These are phyloP conservation scores for Actinia tenebrosa DNA, from an alignment of 64 coral and sea anemone genomes.

Conservation along the genomic window DNA sequence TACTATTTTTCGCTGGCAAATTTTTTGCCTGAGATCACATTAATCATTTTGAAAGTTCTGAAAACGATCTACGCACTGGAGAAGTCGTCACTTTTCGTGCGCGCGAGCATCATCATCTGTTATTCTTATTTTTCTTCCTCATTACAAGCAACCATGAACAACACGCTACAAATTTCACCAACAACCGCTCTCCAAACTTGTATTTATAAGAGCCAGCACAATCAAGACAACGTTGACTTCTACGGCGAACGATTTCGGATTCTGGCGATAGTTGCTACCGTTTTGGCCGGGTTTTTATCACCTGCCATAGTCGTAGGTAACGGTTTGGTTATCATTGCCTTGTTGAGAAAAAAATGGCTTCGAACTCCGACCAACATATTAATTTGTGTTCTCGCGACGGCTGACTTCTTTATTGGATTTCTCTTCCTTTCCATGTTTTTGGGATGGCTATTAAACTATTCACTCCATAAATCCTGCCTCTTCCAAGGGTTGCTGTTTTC, in stretches of 20 bases:
- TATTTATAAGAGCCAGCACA: background rate
- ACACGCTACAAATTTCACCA: background rate
- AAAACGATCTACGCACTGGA: too few relatives aligned
- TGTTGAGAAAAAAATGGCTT: slow-evolving; percentile 2
- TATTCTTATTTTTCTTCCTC: background rate
- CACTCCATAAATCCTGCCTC: background rate
- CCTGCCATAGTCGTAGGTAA: background rate
- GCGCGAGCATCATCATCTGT: background rate
- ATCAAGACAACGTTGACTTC: slow-evolving; percentile 13
- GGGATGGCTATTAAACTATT: background rate
- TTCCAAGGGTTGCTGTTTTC: background rate
- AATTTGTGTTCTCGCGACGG: background rate
- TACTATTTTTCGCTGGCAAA: too few relatives aligned
- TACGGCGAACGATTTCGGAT: background rate
- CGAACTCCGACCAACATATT: slow-evolving; percentile 10
- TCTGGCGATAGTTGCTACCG: background rate
- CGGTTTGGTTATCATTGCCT: background rate
- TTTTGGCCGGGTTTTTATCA: background rate
- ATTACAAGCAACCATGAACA: background rate
- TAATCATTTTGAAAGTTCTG: too few relatives aligned
- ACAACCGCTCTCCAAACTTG: background rate
- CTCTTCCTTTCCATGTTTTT: background rate
- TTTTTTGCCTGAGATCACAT: too few relatives aligned
- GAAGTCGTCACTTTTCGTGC: too few relatives aligned
- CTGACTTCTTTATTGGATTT: background rate